A percentile compares a stretch with the other conserved stretches of the same genome.
These are phyloP conservation scores for Eilema griseolum DNA, from an alignment of 2,888 invertebrate genomes.

Conservation along the genomic window DNA sequence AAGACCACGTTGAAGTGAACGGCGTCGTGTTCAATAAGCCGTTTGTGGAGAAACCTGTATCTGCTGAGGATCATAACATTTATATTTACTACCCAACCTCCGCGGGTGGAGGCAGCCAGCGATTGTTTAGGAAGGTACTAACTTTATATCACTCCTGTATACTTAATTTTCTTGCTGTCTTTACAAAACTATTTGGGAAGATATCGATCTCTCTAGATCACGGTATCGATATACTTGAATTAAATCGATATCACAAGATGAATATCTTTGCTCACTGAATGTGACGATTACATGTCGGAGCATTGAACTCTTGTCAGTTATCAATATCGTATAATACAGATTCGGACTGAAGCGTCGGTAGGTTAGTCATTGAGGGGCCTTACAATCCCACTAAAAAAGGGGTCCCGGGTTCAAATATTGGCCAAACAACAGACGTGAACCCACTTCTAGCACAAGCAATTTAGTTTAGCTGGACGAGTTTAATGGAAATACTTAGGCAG, in stretches of 20 bases:
- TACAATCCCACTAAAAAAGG: too few relatives aligned
- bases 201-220: background rate
- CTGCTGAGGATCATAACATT: conserved; percentile 99
- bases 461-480: too few relatives aligned
- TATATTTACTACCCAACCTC: conserved; percentile 99
- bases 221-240: too few relatives aligned
- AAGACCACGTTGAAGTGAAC: conserved; percentile 99
- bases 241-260: too few relatives aligned
- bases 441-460: too few relatives aligned
- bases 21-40: conserved; percentile 98
- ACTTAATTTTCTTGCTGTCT: background rate
- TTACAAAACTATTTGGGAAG: background rate
- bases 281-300: background rate
- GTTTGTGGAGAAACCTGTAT: conserved; percentile 99
- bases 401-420: too few relatives aligned
- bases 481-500: too few relatives aligned
- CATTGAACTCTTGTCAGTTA: conserved; percentile 4
- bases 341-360: background rate
- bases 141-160: background rate
- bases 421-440: background rate
- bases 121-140: conserved; percentile 97
- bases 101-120: conserved; percentile 98
- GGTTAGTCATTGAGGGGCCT: background rate
- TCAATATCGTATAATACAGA: background rate
- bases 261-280: background rate